Percentiles rank a stretch among this genome's conserved stretches.
Evolutionary conservation across 2,113 vertebrate species (phyloP).

Genomic region (Xyliphius kryptos): DNA sequence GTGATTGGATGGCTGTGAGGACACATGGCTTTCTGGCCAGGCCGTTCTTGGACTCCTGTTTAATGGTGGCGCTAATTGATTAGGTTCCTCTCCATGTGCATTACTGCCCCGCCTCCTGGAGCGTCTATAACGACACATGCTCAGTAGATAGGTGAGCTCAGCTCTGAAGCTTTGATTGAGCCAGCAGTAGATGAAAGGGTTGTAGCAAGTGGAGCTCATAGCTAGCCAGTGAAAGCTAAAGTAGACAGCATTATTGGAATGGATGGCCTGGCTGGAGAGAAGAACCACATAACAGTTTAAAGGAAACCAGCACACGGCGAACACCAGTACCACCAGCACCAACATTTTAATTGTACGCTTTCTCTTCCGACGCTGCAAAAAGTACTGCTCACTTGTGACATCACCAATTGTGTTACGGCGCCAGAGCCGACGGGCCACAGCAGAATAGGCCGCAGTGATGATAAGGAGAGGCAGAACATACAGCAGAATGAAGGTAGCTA

Average conservation of each 20-base stretch:
- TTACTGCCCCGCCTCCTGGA: constrained; percentile 34
- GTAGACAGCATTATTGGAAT: constrained; percentile 78
- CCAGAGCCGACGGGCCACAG: constrained; percentile 83
- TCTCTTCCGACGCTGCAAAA: constrained; percentile 75
- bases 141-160: constrained; percentile 75
- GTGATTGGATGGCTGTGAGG: constrained; percentile 38
- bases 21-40: constrained; percentile 55
- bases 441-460: constrained; percentile 78
- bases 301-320: constrained; percentile 89
- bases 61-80: constrained; percentile 15
- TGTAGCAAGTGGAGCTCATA: constrained; percentile 94
- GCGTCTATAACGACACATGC: constrained; percentile 63
- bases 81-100: constrained; percentile 26
- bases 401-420: constrained; percentile 79
- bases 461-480: constrained; percentile 87
- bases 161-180: constrained; percentile 84
- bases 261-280: constrained; percentile 83
- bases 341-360: constrained; percentile 87
- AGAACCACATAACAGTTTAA: constrained; percentile 90
- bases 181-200: constrained; percentile 96
- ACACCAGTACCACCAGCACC: constrained; percentile 81
- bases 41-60: constrained; percentile 50
- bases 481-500: constrained; percentile 82
- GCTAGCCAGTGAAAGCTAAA: constrained; percentile 94
- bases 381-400: constrained; percentile 80